Conservation (phyloP, 92 coral and sea anemone species). For the Heliopora coerulea region DNA sequence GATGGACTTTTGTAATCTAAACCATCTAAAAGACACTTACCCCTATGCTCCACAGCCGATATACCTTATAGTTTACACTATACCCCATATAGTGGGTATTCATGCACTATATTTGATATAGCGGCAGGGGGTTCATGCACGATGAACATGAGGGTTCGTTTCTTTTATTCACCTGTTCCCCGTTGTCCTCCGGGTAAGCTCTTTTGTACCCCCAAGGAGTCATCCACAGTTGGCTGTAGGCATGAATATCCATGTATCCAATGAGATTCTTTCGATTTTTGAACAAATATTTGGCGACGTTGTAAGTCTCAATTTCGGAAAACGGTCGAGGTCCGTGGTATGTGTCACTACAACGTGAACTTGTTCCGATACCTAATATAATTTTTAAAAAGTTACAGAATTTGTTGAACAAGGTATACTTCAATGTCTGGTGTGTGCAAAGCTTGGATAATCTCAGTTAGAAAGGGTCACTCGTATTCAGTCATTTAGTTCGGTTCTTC, state of each 20-base stretch:
- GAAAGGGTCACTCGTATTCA: no score
- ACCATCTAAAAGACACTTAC: no score
- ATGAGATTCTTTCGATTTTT: conserved; percentile 65
- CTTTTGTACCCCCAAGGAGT: conserved; percentile 82
- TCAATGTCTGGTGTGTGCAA: background rate
- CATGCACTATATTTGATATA: no score
- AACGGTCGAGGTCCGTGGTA: conserved; percentile 80
- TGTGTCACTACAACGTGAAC: conserved; percentile 63
- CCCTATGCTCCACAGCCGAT: no score
- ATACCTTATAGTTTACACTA: no score
- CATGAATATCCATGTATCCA: conserved; percentile 95
- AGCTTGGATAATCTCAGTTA: background rate
- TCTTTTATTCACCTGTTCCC: conserved; percentile 64
- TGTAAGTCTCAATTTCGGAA: conserved; percentile 82
- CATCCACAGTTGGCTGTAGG: conserved; percentile 98
- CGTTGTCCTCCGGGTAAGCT: conserved; percentile 51
- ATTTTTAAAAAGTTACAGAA: background rate
- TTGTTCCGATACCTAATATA: conserved; percentile 65
- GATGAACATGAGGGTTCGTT: no score
- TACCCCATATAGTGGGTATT: no score
- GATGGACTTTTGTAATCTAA: no score
- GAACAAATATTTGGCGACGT: conserved; percentile 77
- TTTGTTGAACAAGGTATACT: no score
- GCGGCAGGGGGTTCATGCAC: no score
- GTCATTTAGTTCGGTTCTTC: no score